These are phyloP conservation scores for Scotopteryx bipunctaria DNA, from an alignment of 2,888 invertebrate species.

Conservation along the genomic window DNA sequence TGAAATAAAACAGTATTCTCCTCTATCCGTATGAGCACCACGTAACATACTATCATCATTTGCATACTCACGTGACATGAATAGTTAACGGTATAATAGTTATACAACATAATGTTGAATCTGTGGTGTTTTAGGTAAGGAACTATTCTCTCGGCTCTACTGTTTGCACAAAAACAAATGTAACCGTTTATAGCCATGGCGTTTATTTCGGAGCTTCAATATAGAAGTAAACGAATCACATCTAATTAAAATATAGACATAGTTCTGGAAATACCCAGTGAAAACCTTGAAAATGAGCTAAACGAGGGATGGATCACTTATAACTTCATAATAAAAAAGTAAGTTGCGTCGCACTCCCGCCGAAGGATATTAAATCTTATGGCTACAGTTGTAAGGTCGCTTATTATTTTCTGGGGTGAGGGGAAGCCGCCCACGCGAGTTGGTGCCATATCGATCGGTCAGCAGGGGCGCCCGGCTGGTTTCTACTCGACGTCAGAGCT, in stretches of 20 bases:
- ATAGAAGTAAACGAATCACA: no score
- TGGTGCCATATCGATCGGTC: conserved; percentile 66
- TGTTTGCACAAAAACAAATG: conserved; percentile 16
- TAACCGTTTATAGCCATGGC: conserved; percentile 12
- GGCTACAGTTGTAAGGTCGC: conserved; percentile 48
- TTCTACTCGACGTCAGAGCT: conserved; percentile 58
- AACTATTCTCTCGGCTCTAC: conserved; percentile 24
- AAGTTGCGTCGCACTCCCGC: conserved; percentile 11
- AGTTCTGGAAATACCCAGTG: not conserved
- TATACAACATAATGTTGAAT: conserved; percentile 3
- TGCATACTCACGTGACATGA: conserved; percentile 65
- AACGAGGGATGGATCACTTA: conserved; percentile 26
- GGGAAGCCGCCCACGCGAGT: conserved; percentile 66
- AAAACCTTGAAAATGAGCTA: conserved; percentile 22
- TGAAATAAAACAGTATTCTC: conserved; percentile 39
- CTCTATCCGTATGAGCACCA: conserved; percentile 53
- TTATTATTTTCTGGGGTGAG: conserved; percentile 46
- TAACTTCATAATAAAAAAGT: conserved; percentile 18
- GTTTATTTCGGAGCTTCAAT: conserved; percentile 2
- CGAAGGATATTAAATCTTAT: conserved; percentile 40
- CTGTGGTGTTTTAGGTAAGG: conserved; percentile 29
- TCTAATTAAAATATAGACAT: no score
- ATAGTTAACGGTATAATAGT: conserved; percentile 38
- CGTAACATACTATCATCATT: conserved; percentile 56
- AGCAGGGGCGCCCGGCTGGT: conserved; percentile 60